phyloP scores from a whole-genome alignment of 2,888 invertebrate species.

The Rutpela maculata region DNA sequence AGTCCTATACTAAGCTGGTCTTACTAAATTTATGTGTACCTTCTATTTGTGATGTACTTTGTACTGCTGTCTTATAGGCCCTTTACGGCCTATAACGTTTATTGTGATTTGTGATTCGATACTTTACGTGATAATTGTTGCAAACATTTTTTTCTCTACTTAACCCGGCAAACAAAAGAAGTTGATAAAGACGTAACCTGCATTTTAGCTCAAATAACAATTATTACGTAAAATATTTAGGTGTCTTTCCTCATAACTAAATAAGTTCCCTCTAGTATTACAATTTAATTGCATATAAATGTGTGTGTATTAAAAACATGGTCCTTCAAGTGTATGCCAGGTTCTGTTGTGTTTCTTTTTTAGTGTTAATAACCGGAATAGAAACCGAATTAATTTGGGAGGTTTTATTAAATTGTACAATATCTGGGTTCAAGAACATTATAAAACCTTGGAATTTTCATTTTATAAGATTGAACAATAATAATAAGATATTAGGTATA shows the following conservation, averaged over 20 bases:
- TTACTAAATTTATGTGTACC: conserved; percentile 21
- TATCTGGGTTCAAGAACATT: no score
- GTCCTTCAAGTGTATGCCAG: conserved; percentile 26
- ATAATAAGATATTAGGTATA: no score
- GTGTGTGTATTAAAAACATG: conserved; percentile 36
- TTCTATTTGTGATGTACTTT: conserved; percentile 36
- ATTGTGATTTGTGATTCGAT: conserved; percentile 38
- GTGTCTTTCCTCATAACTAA: conserved; percentile 35
- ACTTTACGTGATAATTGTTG: conserved; percentile 34
- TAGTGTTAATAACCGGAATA: not conserved
- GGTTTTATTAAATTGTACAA: not conserved
- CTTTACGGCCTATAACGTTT: conserved; percentile 24
- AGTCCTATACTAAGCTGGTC: not conserved
- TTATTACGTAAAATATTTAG: conserved; percentile 38
- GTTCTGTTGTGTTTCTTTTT: conserved; percentile 27
- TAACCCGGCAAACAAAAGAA: not conserved
- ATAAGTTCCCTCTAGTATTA: conserved; percentile 44
- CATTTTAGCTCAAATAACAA: conserved; percentile 27
- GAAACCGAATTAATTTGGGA: not conserved
- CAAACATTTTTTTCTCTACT: not conserved
- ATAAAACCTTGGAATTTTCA: no score
- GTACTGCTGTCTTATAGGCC: conserved; percentile 28
- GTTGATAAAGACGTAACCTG: conserved; percentile 5
- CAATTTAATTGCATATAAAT: conserved; percentile 41
- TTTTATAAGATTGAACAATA: no score